Conservation (phyloP, 2,888 invertebrate genomes). For the Tipula unca region DNA sequence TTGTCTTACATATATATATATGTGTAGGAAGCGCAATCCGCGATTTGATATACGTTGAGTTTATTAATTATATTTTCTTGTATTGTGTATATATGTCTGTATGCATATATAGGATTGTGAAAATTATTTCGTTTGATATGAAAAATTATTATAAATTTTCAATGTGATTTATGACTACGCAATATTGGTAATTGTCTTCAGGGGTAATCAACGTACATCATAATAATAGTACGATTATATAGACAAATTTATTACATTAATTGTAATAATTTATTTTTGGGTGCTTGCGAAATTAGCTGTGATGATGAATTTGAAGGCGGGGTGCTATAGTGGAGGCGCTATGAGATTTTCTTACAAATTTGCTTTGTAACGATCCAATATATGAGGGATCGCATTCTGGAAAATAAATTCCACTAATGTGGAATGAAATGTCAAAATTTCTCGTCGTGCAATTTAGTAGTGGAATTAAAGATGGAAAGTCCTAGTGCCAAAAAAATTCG, state of each 20-base stretch:
- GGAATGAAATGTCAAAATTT: too few species aligned
- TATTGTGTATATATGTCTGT: too few species aligned
- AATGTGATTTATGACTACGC: neutral
- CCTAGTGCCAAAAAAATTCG: too few species aligned
- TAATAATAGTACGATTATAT: neutral
- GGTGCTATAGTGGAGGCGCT: neutral
- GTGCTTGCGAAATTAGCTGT: neutral
- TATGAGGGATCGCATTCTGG: too few species aligned
- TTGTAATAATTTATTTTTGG: neutral
- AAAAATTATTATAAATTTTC: slow-evolving; percentile 8
- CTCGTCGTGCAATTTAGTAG: too few species aligned
- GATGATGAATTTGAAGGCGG: neutral
- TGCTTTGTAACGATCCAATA: too few species aligned
- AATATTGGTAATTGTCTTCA: neutral
- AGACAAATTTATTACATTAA: neutral
- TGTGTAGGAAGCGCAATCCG: neutral
- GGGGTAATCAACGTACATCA: neutral
- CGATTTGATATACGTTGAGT: slow-evolving; percentile 14
- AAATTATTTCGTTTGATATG: neutral
- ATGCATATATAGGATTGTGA: too few species aligned
- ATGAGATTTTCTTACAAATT: too few species aligned
- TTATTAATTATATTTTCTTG: neutral
- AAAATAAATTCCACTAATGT: too few species aligned
- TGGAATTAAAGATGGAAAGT: too few species aligned
- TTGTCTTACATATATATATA: neutral